A percentile compares a stretch with the other conserved stretches of the same genome.
Conservation (phyloP, 1,140 invertebrate species). For the Pogonognathellus flavescens region DNA sequence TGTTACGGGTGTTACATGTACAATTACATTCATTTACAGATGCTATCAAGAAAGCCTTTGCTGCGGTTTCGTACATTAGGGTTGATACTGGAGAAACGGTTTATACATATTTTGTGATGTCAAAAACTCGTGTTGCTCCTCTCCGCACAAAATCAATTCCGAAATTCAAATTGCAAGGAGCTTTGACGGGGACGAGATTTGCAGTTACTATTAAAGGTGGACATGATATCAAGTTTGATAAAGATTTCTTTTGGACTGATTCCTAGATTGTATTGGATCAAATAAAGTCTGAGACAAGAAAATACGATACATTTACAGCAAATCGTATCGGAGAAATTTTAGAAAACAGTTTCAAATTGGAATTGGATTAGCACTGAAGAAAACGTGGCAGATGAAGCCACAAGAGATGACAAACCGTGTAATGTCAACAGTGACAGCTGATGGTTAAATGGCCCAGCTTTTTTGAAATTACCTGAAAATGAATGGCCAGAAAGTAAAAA, state of each 20-base stretch:
- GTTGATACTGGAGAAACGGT: background rate
- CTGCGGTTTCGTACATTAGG: slow-evolving; percentile 51
- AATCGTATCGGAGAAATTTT: slow-evolving; percentile 65
- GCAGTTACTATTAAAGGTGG: slow-evolving; percentile 43
- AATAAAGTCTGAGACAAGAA: slow-evolving; percentile 49
- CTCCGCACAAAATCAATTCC: slow-evolving; percentile 49
- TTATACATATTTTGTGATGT: slow-evolving; percentile 26
- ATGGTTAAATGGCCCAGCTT: slow-evolving; percentile 62
- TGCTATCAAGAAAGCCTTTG: slow-evolving; percentile 56
- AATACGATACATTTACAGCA: slow-evolving; percentile 62
- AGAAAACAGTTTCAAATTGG: slow-evolving; percentile 62
- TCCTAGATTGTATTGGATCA: slow-evolving; percentile 60
- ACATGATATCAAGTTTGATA: slow-evolving; percentile 33
- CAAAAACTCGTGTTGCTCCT: slow-evolving; percentile 62
- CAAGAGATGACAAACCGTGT: background rate
- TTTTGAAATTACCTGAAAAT: background rate
- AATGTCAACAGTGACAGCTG: slow-evolving; percentile 18
- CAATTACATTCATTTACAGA: slow-evolving; percentile 61
- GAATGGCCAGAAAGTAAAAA: slow-evolving; percentile 58
- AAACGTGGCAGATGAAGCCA: slow-evolving; percentile 66
- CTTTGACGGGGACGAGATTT: slow-evolving; percentile 68
- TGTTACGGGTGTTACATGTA: too few species aligned
- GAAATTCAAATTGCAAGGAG: slow-evolving; percentile 70
- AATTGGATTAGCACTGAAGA: slow-evolving; percentile 59
- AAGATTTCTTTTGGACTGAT: slow-evolving; percentile 60